A percentile compares a stretch with the other conserved stretches of the same genome.
Evolutionary conservation across 2,113 vertebrate genomes (phyloP).

Genomic region (Cnemophilus loriae): DNA sequence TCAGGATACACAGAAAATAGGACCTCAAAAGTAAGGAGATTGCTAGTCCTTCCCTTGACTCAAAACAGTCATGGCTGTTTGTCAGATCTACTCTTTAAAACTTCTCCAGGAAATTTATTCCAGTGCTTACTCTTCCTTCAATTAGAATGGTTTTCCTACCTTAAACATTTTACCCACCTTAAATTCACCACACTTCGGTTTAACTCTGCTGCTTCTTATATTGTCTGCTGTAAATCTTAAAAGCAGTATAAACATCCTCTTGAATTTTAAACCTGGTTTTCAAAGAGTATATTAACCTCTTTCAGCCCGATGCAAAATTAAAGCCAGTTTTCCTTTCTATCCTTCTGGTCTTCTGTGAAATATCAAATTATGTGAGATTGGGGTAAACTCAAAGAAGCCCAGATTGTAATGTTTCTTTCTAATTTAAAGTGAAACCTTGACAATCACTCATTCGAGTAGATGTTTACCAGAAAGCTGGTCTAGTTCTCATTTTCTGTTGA

Average conservation of each 20-base stretch:
- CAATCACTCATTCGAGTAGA: neutral
- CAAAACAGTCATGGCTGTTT: neutral
- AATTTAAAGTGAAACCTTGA: neutral
- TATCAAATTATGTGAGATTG: fast-evolving
- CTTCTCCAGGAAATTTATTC: neutral
- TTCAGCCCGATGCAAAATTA: neutral
- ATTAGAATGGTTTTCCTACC: neutral
- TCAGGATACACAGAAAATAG: neutral
- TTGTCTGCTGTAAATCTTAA: neutral
- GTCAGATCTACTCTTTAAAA: neutral
- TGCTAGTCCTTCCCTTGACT: neutral
- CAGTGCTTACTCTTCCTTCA: neutral
- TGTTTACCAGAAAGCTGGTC: neutral
- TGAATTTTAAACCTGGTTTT: neutral
- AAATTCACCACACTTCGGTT: neutral
- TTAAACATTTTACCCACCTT: neutral
- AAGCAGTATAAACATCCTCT: neutral
- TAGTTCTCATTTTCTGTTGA: neutral
- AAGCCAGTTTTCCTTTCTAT: neutral
- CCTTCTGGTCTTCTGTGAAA: neutral
- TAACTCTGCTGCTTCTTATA: neutral
- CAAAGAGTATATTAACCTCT: neutral
- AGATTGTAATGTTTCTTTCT: neutral
- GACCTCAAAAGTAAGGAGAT: neutral
- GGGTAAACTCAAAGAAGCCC: neutral